Evolutionary conservation across 2,797 vertebrate species (phyloP), one percentile per base, ranked within the genome.

Genomic region (Geranospiza caerulescens): DNA sequence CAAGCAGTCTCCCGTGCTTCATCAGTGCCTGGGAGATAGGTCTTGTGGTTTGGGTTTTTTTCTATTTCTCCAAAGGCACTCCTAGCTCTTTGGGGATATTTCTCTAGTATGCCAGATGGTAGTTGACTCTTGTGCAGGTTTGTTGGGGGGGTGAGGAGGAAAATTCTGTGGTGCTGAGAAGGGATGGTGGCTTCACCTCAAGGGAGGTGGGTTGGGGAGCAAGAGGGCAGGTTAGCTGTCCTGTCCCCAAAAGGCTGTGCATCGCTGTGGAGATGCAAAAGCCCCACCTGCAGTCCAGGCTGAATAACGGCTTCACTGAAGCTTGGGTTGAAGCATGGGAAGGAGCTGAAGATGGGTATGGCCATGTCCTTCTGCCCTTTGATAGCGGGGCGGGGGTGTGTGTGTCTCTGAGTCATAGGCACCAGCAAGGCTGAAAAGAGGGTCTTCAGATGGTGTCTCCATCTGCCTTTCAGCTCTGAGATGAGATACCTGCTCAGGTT

Each of bases 401-500:
- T 3, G 15, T 26, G 8, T 33, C 53, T 38, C 27, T 10, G 42
- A n/a, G 44, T 50, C 55, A n/a, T 3, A 58, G 50, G 26, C 45
- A 64, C 26, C 50, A 25, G 48, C 21, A 64, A 40, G 44, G n/a
- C 44, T 59, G 58, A 40, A 38, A 42, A 82, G 34, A 34, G 44
- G 15, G 31, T 25, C 34, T 70, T 45, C 34, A 48, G 19, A 9
- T 17, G 26, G 45, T 34, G 10, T 33, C 29, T 64, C 64, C 15
- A 20, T 36, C 58, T 25, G 27, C 56, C 33, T 44, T 83, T 63
- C 23, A 27, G 44, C 22, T 44, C 62, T 14, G 18, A 44, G 62
- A 33, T 0, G 4, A 47, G 56, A 34, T 3, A 15, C 11, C 12
- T 21, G 74, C 63, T 52, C 0, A 0, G 31, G 44, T 15, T 4